Evolutionary conservation across 2,888 invertebrate genomes (phyloP).

Genomic region (Lobophora halterata): DNA sequence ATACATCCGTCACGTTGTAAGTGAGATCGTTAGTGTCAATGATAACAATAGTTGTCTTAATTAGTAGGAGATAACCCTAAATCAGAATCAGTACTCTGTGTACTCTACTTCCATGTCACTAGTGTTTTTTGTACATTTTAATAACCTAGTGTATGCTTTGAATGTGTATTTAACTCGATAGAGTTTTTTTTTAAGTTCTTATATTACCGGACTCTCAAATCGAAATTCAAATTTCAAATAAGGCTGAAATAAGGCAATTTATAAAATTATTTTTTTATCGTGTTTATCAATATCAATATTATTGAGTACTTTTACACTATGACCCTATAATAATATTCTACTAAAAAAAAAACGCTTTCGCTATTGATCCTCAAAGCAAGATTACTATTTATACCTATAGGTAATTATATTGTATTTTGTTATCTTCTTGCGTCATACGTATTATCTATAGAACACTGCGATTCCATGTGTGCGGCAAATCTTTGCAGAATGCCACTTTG

Average conservation of each 20-base stretch:
- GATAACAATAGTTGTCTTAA: conserved; percentile 40
- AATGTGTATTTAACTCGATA: too few species aligned
- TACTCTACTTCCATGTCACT: conserved; percentile 3
- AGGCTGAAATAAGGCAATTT: too few species aligned
- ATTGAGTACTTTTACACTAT: too few species aligned
- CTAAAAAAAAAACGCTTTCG: too few species aligned
- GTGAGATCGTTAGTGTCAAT: conserved; percentile 35
- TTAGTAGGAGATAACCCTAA: conserved; percentile 36
- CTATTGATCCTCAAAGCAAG: background rate
- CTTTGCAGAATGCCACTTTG: conserved; percentile 68
- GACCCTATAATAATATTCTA: too few species aligned
- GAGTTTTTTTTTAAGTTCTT: too few species aligned
- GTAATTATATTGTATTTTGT: conserved; percentile 18
- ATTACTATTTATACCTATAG: conserved; percentile 1
- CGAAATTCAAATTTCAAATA: too few species aligned
- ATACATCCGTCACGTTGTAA: conserved; percentile 27
- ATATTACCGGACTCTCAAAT: too few species aligned
- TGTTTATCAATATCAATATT: too few species aligned
- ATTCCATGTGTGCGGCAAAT: conserved; percentile 59
- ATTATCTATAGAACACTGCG: conserved; percentile 22
- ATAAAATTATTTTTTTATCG: too few species aligned
- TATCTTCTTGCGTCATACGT: conserved; percentile 10
- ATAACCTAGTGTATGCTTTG: background rate
- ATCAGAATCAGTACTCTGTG: conserved; percentile 23
- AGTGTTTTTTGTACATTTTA: background rate